Conservation (phyloP, 2,113 vertebrate genomes). For the Oncorhynchus tshawytscha region DNA sequence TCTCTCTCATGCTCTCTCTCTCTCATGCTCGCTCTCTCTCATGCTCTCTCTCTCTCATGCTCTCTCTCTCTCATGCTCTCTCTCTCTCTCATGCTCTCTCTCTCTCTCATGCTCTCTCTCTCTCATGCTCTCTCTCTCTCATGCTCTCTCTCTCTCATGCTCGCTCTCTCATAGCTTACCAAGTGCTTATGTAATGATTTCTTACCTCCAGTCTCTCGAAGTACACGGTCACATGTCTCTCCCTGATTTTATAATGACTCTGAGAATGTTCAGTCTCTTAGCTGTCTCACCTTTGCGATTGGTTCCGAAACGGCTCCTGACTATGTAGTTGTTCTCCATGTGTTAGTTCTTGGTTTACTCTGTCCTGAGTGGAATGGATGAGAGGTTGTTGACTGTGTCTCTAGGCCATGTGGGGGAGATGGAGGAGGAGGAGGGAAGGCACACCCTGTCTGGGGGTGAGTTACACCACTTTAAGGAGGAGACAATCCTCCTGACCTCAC, state of each 20-base stretch:
- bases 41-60: neutral
- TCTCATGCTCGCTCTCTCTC: neutral
- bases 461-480: too few species aligned
- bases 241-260: neutral
- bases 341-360: too few species aligned
- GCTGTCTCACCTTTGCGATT: neutral
- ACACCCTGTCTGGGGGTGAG: too few species aligned
- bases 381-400: too few species aligned
- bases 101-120: neutral
- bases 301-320: neutral
- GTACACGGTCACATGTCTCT: neutral
- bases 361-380: too few species aligned
- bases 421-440: too few species aligned
- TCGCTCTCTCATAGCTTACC: neutral
- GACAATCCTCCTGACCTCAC: too few species aligned
- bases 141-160: slow-evolving; percentile 1
- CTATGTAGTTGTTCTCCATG: too few species aligned
- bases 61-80: neutral
- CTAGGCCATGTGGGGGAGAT: too few species aligned
- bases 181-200: neutral
- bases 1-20: too few species aligned
- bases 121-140: neutral
- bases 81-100: neutral
- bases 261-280: neutral
- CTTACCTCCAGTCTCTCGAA: neutral